These are phyloP conservation scores for Gasterosteus aculeatus DNA, from an alignment of 2,113 vertebrate genomes.

Conservation along the genomic window DNA sequence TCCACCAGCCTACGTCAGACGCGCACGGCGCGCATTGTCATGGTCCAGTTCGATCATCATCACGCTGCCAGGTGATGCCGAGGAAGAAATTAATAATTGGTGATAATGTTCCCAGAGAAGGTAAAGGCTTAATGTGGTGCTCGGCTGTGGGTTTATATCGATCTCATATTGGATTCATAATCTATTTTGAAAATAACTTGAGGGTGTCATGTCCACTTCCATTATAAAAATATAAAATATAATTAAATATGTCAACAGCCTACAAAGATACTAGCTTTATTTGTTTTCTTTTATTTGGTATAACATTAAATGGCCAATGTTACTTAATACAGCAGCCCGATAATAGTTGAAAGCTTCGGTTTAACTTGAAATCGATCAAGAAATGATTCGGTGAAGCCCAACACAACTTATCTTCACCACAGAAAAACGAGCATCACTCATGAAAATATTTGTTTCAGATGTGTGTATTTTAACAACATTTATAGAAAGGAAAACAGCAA, in stretches of 20 bases:
- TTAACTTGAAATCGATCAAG: background rate
- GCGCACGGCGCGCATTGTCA: conserved; percentile 71
- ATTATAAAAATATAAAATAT: background rate
- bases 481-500: background rate
- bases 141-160: conserved; percentile 25
- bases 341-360: background rate
- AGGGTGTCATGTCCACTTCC: background rate
- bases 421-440: background rate
- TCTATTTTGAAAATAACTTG: conserved; percentile 14
- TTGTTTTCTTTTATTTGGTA: background rate
- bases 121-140: conserved; percentile 1
- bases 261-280: background rate
- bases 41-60: conserved; percentile 56
- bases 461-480: background rate
- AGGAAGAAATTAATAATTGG: background rate
- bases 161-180: conserved; percentile 35
- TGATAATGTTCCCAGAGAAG: conserved; percentile 49
- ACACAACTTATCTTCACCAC: background rate
- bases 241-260: background rate
- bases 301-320: background rate
- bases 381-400: too few relatives aligned
- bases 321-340: background rate
- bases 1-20: conserved; percentile 78
- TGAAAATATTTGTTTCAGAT: conserved; percentile 2
- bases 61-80: background rate